Evolutionary conservation across 1,140 invertebrate genomes (phyloP), one percentile per base, ranked within the genome.

Genomic region (Diorhabda carinulata): DNA sequence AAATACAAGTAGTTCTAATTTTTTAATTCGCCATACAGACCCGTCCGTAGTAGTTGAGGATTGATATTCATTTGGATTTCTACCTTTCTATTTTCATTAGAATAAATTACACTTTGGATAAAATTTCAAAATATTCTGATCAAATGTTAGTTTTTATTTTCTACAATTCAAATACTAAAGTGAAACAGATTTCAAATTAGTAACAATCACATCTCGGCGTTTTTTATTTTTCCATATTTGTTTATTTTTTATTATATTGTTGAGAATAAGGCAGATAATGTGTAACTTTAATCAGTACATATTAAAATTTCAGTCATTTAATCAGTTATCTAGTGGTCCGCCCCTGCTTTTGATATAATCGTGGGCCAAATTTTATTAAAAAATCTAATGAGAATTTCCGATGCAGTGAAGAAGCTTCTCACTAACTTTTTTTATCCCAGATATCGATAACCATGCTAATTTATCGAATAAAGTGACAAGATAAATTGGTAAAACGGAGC

Each of bases 341-440:
- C 6, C 4, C 47, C 47, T 52, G 47, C 47, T 2, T 25, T 2
- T 52, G 47, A 52, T 52, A 52, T 52, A 4, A 52, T 52, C 47
- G 47, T 52, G 47, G 2, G 47, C 47, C 6, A 52, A 52, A 52
- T 52, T 52, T 52, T 3, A 52, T 52, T 52, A 52, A 52, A 52
- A 52, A 52, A 52, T 52, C 47, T 52, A 52, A 52, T 52, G 47
- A 52, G 47, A 52, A 52, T 8, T 52, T 52, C 25, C 47, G 47
- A n/a, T 52, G 47, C 47, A 52, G 47, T 52, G n/a, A 52, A 52
- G 47, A 52, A n/a, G 47, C 47, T 52, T 52, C n/a, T 52, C 47
- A 52, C n/a, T n/a, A 52, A 52, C 47, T 52, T 52, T 52, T 52
- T 52, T 52, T 52, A 52, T 52, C 47, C 47, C 6, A 6, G 47